Percentiles rank a stretch among this genome's conserved stretches.
These are phyloP conservation scores for Buphagus erythrorhynchus DNA, from an alignment of 2,797 vertebrate genomes.

Conservation along the genomic window DNA sequence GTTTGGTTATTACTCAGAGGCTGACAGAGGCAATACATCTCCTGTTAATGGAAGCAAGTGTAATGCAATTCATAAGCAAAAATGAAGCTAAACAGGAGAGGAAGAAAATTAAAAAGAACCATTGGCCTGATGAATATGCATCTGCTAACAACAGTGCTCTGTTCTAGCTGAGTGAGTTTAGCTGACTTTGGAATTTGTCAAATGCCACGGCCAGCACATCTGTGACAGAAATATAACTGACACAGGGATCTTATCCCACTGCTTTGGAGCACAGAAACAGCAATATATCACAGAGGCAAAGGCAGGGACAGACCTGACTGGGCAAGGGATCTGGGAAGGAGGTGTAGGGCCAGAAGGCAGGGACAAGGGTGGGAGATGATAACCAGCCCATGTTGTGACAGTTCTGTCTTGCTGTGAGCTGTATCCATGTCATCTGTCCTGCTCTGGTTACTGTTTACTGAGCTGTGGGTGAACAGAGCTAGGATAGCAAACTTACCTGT, in stretches of 20 bases:
- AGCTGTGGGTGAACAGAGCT: not conserved
- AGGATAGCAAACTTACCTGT: not conserved
- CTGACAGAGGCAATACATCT: conserved; percentile 23
- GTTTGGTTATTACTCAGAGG: not conserved
- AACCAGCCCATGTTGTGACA: accelerated
- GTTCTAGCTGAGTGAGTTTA: not conserved
- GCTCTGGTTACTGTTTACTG: not conserved
- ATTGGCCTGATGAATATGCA: conserved; percentile 20
- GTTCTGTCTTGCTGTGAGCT: not conserved
- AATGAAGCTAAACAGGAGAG: not conserved
- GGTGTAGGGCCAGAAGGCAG: not conserved
- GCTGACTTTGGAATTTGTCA: conserved; percentile 17
- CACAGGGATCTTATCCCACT: not conserved
- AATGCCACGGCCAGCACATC: not conserved
- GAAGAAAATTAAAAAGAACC: not conserved
- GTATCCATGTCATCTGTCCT: not conserved
- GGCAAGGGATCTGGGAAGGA: not conserved
- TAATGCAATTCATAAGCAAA: conserved; percentile 21
- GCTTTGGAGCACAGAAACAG: not conserved
- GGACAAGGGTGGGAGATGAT: not conserved
- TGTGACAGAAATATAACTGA: not conserved
- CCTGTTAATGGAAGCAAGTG: not conserved
- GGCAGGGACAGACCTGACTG: not conserved
- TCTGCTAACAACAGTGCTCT: not conserved
- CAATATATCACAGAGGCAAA: not conserved